These are phyloP conservation scores for Leptodactylus fuscus DNA, from an alignment of 2,113 vertebrate genomes.

Conservation along the genomic window DNA sequence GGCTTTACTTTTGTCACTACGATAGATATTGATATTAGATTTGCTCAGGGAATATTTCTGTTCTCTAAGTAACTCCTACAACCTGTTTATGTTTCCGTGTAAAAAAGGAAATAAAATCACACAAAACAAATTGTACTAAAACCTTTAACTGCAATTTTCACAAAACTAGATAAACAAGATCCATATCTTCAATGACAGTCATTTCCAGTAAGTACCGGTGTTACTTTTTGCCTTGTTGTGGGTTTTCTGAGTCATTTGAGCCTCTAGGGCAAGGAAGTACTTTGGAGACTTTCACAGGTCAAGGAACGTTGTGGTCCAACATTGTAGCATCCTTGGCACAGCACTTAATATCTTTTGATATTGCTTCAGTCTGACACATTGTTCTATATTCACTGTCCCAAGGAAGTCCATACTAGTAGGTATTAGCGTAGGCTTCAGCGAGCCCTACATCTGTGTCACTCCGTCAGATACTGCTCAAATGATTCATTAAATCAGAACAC, in stretches of 20 bases:
- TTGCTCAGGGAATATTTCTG: background rate
- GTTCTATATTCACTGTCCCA: conserved; percentile 79
- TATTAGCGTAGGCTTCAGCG: conserved; percentile 92
- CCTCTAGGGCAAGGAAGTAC: conserved; percentile 76
- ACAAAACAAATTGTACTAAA: background rate
- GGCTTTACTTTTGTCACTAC: no score
- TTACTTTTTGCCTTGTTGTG: conserved; percentile 65
- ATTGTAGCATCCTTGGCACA: conserved; percentile 67
- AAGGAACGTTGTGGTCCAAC: conserved; percentile 66
- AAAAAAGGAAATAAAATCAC: no score
- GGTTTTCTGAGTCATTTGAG: conserved; percentile 70
- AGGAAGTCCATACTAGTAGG: conserved; percentile 76
- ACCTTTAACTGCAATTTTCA: background rate
- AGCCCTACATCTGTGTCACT: conserved; percentile 84
- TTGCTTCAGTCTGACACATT: conserved; percentile 90
- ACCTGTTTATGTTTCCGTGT: background rate
- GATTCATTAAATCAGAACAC: conserved; percentile 99
- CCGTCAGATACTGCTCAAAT: conserved; percentile 83
- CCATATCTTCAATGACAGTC: conserved; percentile 69
- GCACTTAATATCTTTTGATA: conserved; percentile 79
- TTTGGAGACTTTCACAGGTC: conserved; percentile 74
- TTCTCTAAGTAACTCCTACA: background rate
- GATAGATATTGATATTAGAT: no score
- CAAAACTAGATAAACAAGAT: background rate
- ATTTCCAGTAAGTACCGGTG: conserved; percentile 63